Evolutionary conservation across 2,888 invertebrate genomes (phyloP).

Genomic region (Bellardia pandia): DNA sequence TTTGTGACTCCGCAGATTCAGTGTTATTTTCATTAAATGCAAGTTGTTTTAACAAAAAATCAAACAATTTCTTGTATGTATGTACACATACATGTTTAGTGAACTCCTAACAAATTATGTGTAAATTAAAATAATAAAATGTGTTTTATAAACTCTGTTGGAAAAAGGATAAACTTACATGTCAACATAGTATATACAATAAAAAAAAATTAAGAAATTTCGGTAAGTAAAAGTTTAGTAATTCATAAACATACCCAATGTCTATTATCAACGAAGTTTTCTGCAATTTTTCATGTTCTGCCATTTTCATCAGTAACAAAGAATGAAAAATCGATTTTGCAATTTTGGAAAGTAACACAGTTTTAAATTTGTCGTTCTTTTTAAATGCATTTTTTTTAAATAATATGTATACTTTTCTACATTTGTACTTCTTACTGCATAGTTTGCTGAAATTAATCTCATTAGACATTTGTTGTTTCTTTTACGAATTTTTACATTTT

Average conservation of each 20-base stretch:
- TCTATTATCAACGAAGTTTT: slow-evolving; percentile 33
- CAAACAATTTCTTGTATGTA: background rate
- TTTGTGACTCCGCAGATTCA: background rate
- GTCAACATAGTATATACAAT: background rate
- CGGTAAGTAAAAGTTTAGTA: slow-evolving; percentile 22
- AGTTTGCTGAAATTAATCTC: slow-evolving; percentile 46
- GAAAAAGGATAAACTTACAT: background rate
- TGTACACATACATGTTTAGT: background rate
- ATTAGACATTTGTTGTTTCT: slow-evolving; percentile 32
- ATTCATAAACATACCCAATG: background rate
- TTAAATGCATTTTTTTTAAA: slow-evolving; percentile 11
- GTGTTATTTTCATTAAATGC: slow-evolving; percentile 7
- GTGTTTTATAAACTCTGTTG: background rate
- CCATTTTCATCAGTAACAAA: background rate
- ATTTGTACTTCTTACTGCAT: background rate
- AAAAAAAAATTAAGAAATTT: background rate
- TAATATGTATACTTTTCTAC: background rate
- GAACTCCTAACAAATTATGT: background rate
- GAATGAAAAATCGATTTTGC: slow-evolving; percentile 55
- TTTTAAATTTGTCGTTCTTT: slow-evolving; percentile 14
- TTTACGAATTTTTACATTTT: slow-evolving; percentile 16
- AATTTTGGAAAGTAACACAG: slow-evolving; percentile 20
- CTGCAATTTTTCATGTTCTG: slow-evolving; percentile 64
- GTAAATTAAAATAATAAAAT: slow-evolving; percentile 14
- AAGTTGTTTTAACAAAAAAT: slow-evolving; percentile 16